Evolutionary conservation across 2,888 invertebrate species (phyloP).

Genomic region (Rosalia funebris): DNA sequence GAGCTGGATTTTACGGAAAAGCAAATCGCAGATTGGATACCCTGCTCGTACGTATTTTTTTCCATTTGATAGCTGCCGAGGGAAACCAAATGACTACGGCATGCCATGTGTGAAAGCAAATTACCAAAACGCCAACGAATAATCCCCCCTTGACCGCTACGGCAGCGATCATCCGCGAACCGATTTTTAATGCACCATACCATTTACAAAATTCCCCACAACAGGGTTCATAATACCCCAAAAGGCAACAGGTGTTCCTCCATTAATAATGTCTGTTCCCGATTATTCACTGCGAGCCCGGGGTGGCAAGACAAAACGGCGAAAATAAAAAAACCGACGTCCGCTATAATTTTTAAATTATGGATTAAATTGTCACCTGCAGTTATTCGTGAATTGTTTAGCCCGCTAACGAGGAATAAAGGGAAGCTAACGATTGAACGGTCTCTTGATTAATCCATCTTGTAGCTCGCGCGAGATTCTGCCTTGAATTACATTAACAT

Average conservation of each 20-base stretch:
- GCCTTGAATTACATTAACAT: not conserved
- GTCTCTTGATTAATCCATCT: not conserved
- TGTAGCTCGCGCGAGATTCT: not conserved
- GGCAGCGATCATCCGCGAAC: not conserved
- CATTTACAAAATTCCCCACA: not conserved
- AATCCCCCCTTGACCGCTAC: too few species aligned
- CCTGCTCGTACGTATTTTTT: too few species aligned
- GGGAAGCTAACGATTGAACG: not conserved
- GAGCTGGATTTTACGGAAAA: too few species aligned
- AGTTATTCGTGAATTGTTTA: not conserved
- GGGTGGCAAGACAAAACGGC: not conserved
- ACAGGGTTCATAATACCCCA: not conserved
- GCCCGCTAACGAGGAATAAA: not conserved
- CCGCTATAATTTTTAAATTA: not conserved
- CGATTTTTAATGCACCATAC: not conserved
- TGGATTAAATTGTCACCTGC: not conserved
- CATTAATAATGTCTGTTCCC: not conserved
- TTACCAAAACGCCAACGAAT: too few species aligned
- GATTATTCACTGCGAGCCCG: not conserved
- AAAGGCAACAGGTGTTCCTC: not conserved
- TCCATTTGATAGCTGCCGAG: too few species aligned
- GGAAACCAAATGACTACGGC: too few species aligned
- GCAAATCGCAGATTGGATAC: too few species aligned
- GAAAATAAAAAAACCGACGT: not conserved
- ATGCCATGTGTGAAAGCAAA: too few species aligned